These are phyloP conservation scores for Ochotona princeps DNA, from an alignment of 2,113 vertebrate genomes.

Conservation along the genomic window DNA sequence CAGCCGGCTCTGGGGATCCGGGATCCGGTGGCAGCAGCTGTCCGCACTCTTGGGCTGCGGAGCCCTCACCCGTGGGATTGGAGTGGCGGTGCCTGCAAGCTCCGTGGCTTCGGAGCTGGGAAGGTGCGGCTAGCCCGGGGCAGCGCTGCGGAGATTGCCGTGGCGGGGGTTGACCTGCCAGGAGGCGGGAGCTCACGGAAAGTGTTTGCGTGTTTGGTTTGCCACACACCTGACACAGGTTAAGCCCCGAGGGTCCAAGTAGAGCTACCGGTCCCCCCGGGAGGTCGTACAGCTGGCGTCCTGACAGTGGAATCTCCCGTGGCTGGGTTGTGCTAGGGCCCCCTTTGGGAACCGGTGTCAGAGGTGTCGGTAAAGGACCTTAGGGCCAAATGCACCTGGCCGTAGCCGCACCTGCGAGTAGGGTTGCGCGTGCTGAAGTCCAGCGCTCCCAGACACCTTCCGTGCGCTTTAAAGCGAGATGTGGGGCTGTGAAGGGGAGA, in stretches of 20 bases:
- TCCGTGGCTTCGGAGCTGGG: background rate
- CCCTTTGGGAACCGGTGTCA: background rate
- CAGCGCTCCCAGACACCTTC: fast-evolving
- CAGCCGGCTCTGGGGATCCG: background rate
- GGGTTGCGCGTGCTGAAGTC: background rate
- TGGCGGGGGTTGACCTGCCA: background rate
- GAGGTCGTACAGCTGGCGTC: background rate
- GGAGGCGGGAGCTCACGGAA: background rate
- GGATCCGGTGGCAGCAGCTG: constrained; percentile 39
- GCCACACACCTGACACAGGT: background rate
- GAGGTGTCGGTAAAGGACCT: background rate
- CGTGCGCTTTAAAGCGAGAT: background rate
- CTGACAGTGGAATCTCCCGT: background rate
- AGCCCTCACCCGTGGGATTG: background rate
- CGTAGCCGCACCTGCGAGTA: background rate
- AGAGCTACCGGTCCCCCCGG: background rate
- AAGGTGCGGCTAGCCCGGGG: background rate
- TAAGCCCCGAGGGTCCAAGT: background rate
- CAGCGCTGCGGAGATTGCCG: background rate
- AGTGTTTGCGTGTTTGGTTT: background rate
- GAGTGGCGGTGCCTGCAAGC: background rate
- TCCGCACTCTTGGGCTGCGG: background rate
- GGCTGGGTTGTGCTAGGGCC: background rate
- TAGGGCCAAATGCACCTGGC: background rate
- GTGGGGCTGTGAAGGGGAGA: background rate